Conservation (phyloP, 2,888 invertebrate genomes). For the Diogma glabrata region DNA sequence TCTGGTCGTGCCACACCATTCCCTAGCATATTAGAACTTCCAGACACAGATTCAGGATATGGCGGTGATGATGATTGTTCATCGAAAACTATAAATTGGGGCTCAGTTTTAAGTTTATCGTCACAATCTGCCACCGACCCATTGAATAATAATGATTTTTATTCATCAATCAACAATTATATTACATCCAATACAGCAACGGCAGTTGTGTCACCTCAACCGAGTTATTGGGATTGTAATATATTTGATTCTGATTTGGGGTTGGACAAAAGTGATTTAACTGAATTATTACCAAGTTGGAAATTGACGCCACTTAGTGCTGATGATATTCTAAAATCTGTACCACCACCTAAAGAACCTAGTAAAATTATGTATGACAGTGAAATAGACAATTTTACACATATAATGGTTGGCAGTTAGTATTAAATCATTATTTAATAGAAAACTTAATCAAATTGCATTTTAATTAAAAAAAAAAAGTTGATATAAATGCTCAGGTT, state of each 20-base stretch:
- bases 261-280: constrained; percentile 37
- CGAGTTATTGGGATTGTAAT: constrained; percentile 31
- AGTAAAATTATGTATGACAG: constrained; percentile 33
- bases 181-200: constrained; percentile 3
- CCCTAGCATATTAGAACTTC: constrained; percentile 35
- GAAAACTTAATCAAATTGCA: constrained; percentile 12
- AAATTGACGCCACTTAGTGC: constrained; percentile 40
- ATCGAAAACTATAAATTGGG: constrained; percentile 80
- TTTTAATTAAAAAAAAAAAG: constrained; percentile 15
- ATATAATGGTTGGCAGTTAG: constrained; percentile 44
- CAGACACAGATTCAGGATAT: constrained; percentile 62
- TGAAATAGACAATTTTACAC: constrained; percentile 43
- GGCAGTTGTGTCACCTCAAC: constrained; percentile 19
- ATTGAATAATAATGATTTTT: constrained; percentile 66
- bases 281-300: constrained; percentile 40
- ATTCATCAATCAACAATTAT: constrained; percentile 30
- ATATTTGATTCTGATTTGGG: constrained; percentile 40
- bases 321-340: constrained; percentile 40
- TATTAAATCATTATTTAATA: constrained; percentile 25
- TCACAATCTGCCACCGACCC: constrained; percentile 79
- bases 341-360: constrained; percentile 28
- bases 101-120: constrained; percentile 76
- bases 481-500: constrained; percentile 32
- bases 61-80: constrained; percentile 63
- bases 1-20: constrained; percentile 61